Evolutionary conservation across 2,113 vertebrate genomes (phyloP).

Genomic region (Trichechus manatus): DNA sequence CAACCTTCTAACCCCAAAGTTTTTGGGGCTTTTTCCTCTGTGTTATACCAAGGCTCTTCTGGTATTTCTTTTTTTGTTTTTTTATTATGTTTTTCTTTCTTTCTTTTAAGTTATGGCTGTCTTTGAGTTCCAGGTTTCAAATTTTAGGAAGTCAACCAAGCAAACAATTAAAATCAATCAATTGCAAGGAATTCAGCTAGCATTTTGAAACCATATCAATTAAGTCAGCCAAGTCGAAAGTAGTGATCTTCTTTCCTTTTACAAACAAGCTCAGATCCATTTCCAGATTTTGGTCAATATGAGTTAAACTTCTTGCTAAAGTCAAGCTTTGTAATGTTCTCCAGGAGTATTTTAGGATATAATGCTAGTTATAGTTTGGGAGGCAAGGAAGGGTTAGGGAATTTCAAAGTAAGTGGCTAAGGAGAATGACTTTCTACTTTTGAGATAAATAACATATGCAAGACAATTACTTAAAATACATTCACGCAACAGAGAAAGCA

Average conservation of each 20-base stretch:
- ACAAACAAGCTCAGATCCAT: constrained; percentile 20
- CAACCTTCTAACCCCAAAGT: not conserved
- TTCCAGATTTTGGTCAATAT: not conserved
- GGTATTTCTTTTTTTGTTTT: not conserved
- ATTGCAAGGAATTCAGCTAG: not conserved
- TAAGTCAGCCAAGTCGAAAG: constrained; percentile 47
- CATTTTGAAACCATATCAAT: constrained; percentile 17
- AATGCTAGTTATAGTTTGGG: not conserved
- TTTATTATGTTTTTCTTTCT: not conserved
- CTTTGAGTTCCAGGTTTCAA: constrained; percentile 17
- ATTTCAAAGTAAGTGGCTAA: not conserved
- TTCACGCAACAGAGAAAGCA: not conserved
- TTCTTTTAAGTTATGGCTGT: constrained; percentile 22
- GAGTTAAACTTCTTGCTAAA: not conserved
- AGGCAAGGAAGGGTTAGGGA: not conserved
- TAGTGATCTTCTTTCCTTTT: not conserved
- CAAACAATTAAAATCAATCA: constrained; percentile 30
- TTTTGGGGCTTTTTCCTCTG: not conserved
- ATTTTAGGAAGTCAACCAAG: constrained; percentile 34
- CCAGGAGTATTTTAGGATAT: not conserved
- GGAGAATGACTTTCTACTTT: not conserved
- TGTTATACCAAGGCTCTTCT: constrained; percentile 6
- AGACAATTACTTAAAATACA: not conserved
- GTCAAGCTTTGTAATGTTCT: not conserved
- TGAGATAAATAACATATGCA: not conserved